Evolutionary conservation across 2,113 vertebrate species (phyloP).

Genomic region (Psilopogon haemacephalus): DNA sequence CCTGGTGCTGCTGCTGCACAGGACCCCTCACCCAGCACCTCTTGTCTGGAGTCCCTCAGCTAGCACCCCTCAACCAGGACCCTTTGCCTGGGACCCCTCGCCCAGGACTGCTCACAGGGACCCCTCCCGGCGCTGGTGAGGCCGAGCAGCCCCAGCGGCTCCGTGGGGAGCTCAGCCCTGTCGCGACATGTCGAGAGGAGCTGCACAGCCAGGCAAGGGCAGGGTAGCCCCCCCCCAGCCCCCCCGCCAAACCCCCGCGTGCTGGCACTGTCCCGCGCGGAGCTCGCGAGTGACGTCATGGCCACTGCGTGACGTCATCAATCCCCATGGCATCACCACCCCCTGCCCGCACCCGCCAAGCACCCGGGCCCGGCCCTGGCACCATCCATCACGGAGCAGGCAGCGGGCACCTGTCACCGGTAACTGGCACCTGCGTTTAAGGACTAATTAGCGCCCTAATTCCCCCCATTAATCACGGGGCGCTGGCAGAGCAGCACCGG

Average conservation of each 20-base stretch:
- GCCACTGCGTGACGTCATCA: fast-evolving
- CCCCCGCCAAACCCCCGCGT: not conserved
- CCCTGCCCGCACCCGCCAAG: not conserved
- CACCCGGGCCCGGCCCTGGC: not conserved
- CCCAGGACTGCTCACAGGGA: not conserved
- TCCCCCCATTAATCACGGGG: constrained; percentile 2
- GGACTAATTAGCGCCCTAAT: constrained; percentile 36
- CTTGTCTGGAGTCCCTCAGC: fast-evolving
- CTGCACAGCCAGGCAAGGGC: fast-evolving
- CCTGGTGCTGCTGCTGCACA: not conserved
- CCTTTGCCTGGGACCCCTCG: not conserved
- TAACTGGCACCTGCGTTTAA: constrained; percentile 43
- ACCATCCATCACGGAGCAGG: constrained; percentile 4
- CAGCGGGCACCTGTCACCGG: not conserved
- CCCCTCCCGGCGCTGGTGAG: not conserved
- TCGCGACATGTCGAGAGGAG: fast-evolving
- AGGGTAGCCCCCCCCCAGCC: not conserved
- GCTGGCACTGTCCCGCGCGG: not conserved
- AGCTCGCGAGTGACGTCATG: fast-evolving
- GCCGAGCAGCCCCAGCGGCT: not conserved
- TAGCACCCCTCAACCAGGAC: not conserved
- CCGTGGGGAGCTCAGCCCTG: fast-evolving
- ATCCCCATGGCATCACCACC: fast-evolving
- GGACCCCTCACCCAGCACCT: not conserved
- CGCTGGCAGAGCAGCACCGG: not conserved